Conservation (phyloP, 1,140 invertebrate genomes). For the Ips typographus region DNA sequence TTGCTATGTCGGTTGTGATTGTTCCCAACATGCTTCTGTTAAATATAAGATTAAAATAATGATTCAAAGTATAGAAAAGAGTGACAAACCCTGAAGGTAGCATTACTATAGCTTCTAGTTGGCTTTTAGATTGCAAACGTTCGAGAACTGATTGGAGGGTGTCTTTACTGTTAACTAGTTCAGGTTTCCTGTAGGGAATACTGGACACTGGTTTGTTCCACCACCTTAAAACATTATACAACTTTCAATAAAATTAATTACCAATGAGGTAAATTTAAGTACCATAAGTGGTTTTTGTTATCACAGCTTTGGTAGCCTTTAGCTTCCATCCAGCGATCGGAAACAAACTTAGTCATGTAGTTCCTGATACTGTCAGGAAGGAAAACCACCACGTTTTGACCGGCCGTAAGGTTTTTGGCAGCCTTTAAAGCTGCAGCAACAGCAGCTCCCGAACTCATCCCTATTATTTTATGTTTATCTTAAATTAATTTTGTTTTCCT, state of each 20-base stretch:
- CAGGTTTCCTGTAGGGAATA: constrained; percentile 60
- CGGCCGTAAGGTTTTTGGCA: constrained; percentile 75
- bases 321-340: constrained; percentile 93
- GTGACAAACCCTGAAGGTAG: constrained; percentile 57
- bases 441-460: constrained; percentile 89
- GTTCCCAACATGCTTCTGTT: constrained; percentile 68
- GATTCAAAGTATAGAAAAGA: constrained; percentile 49
- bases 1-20: constrained; percentile 70
- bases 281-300: constrained; percentile 60
- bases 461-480: constrained; percentile 51
- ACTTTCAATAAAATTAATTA: constrained; percentile 8
- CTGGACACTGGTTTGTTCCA: constrained; percentile 65
- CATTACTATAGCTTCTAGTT: constrained; percentile 71
- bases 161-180: constrained; percentile 59
- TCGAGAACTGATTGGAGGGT: constrained; percentile 67
- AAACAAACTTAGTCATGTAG: constrained; percentile 98
- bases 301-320: constrained; percentile 62
- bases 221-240: constrained; percentile 63
- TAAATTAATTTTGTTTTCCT: background rate
- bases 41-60: constrained; percentile 41
- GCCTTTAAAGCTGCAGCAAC: constrained; percentile 78
- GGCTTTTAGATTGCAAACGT: constrained; percentile 61
- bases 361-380: constrained; percentile 95
- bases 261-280: constrained; percentile 10
- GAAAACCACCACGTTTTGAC: constrained; percentile 86